Evolutionary conservation across 2,113 vertebrate genomes (phyloP).

Genomic region (Charina bottae): DNA sequence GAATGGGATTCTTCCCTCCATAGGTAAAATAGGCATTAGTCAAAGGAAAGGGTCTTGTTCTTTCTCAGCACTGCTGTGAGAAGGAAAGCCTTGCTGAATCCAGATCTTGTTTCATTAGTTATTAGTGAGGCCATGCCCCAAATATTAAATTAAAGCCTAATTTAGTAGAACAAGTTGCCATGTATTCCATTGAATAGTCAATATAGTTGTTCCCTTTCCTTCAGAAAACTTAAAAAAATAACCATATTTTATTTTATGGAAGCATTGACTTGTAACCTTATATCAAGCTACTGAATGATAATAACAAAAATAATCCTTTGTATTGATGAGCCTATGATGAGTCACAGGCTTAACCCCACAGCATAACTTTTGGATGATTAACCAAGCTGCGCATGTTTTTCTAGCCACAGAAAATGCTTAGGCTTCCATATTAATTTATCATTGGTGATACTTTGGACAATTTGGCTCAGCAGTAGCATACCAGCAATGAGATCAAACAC

Average conservation of each 20-base stretch:
- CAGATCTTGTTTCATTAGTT: conserved; percentile 28
- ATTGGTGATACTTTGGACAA: background rate
- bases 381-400: conserved; percentile 31
- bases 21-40: background rate
- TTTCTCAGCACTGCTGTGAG: background rate
- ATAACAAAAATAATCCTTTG: background rate
- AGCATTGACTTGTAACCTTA: background rate
- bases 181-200: conserved; percentile 6
- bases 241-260: background rate
- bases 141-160: conserved; percentile 20
- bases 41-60: background rate
- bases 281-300: background rate
- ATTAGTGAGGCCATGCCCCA: conserved; percentile 29
- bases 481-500: conserved; percentile 4
- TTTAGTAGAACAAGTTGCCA: background rate
- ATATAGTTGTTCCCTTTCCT: background rate
- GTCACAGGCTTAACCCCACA: conserved; percentile 30
- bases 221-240: background rate
- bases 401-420: conserved; percentile 4
- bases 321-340: conserved; percentile 13
- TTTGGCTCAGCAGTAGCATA: conserved; percentile 5
- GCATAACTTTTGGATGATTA: conserved; percentile 30
- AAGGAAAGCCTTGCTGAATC: conserved; percentile 23
- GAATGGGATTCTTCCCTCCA: conserved; percentile 22
- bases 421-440: background rate